phyloP scores from a whole-genome alignment of 2,113 vertebrate species.

The Colistium nudipinnis region DNA sequence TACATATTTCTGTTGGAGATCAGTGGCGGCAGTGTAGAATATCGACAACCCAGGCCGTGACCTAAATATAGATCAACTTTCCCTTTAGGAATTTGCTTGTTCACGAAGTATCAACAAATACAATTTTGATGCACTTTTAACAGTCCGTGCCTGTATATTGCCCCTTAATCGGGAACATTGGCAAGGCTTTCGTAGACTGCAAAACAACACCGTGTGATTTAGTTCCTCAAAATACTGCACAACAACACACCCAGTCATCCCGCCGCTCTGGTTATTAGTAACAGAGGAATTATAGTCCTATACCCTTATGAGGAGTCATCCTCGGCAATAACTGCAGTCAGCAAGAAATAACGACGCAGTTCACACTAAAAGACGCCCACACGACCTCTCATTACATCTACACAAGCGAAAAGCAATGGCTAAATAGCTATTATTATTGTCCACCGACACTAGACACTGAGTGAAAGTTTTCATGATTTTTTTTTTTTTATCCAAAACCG shows the following conservation, averaged over 20 bases:
- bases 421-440: no score
- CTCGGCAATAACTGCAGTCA: not conserved
- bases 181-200: not conserved
- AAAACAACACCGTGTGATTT: not conserved
- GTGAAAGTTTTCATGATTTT: no score
- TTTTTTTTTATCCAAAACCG: not conserved
- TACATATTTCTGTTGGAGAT: slow-evolving; percentile 25
- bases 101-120: not conserved
- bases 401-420: not conserved
- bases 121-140: not conserved
- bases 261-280: not conserved
- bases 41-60: no score
- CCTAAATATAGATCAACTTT: not conserved
- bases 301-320: not conserved
- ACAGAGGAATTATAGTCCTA: not conserved
- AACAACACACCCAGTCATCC: not conserved
- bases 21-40: not conserved
- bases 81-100: not conserved
- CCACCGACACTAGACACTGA: no score
- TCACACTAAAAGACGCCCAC: not conserved
- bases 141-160: not conserved
- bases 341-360: not conserved
- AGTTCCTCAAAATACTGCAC: not conserved
- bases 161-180: not conserved
- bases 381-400: not conserved